Conservation (phyloP, 2,888 invertebrate species). For the Cheilosia variabilis region DNA sequence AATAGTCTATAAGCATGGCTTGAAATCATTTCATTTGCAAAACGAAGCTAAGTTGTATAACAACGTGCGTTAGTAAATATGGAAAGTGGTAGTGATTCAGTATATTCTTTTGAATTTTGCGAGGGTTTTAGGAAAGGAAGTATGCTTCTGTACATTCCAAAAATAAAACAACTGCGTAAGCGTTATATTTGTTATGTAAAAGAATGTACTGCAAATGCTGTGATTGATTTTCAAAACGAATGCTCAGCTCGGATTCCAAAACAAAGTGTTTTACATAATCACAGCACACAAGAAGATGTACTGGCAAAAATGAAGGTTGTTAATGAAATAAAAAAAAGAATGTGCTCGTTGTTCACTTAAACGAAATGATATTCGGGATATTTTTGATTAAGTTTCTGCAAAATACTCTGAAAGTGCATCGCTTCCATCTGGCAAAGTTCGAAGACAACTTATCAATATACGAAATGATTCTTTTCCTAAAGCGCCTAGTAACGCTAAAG, state of each 20-base stretch:
- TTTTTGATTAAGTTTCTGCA: not conserved
- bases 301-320: not conserved
- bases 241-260: not conserved
- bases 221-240: not conserved
- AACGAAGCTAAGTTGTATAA: no score
- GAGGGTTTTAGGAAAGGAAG: slow-evolving; percentile 10
- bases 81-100: no score
- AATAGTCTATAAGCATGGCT: no score
- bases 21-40: no score
- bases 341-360: not conserved
- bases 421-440: not conserved
- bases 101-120: not conserved
- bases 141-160: not conserved
- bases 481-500: not conserved
- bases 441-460: not conserved
- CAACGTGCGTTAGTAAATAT: no score
- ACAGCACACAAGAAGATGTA: not conserved
- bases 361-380: not conserved
- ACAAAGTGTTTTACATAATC: not conserved
- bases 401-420: slow-evolving; percentile 2
- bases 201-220: not conserved
- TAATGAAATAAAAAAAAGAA: not conserved
- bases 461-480: not conserved
- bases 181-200: not conserved
- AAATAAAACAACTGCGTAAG: slow-evolving; percentile 1